Percentiles rank a stretch among this genome's conserved stretches.
phyloP scores from a whole-genome alignment of 2,888 invertebrate genomes.

The Latrodectus elegans region DNA sequence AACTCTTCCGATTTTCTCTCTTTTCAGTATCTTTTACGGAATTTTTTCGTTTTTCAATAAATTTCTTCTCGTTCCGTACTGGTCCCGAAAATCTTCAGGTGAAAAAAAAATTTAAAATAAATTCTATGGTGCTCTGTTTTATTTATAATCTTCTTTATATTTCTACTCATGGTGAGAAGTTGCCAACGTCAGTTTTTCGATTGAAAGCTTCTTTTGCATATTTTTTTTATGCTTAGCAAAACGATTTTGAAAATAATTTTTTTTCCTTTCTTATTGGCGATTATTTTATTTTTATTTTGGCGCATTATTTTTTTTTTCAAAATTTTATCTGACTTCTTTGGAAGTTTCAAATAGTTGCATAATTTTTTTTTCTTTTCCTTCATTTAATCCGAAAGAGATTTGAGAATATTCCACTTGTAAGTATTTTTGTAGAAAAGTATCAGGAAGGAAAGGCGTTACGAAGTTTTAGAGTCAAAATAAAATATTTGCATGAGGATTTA shows the following conservation, averaged over 20 bases:
- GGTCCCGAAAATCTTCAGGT: too few relatives aligned
- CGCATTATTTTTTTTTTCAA: not conserved
- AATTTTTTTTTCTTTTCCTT: constrained; percentile 13
- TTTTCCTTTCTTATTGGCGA: not conserved
- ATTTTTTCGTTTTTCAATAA: too few relatives aligned
- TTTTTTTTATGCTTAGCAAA: not conserved
- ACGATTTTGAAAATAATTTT: constrained; percentile 4
- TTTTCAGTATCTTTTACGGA: too few relatives aligned
- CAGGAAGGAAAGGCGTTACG: too few relatives aligned
- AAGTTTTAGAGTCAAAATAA: too few relatives aligned
- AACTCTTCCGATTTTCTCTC: too few relatives aligned
- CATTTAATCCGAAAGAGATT: constrained; percentile 55
- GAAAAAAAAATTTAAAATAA: too few relatives aligned
- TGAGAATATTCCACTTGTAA: not conserved
- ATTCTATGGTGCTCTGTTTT: not conserved
- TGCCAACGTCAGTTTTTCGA: not conserved
- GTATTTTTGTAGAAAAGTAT: too few relatives aligned
- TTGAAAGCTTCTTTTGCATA: constrained; percentile 5
- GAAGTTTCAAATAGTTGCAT: constrained; percentile 21
- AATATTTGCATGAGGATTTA: too few relatives aligned
- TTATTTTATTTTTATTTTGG: not conserved
- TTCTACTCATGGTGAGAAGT: not conserved
- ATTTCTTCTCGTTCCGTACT: too few relatives aligned
- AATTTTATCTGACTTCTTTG: not conserved
- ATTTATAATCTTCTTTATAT: constrained; percentile 6